phyloP scores from a whole-genome alignment of 2,797 vertebrate genomes.

The Tenualosa thibaudeaui region DNA sequence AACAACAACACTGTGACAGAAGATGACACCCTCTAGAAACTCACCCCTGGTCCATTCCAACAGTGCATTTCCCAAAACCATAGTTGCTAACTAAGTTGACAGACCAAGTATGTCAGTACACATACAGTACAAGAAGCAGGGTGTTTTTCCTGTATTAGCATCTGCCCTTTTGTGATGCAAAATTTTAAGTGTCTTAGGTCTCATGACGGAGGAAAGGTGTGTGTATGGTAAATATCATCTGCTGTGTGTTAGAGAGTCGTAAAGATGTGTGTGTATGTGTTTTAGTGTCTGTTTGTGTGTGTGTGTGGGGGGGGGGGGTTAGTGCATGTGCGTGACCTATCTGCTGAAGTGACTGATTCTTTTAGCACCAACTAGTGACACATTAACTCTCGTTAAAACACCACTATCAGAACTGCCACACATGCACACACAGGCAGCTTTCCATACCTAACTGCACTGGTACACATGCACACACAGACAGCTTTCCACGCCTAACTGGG shows the following conservation, averaged over 20 bases:
- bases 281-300: not conserved
- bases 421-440: not conserved
- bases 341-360: not conserved
- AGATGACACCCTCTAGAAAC: too few species aligned
- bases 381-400: conserved; percentile 46
- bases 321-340: not conserved
- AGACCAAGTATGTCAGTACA: too few species aligned
- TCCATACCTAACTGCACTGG: not conserved
- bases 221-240: not conserved
- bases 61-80: too few species aligned
- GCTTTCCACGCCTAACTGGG: not conserved
- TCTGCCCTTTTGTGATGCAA: too few species aligned
- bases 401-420: conserved; percentile 8
- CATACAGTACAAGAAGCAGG: too few species aligned
- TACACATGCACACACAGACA: not conserved
- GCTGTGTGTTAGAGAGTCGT: not conserved
- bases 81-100: too few species aligned
- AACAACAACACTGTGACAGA: too few species aligned
- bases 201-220: too few species aligned
- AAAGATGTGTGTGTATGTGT: not conserved
- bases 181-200: too few species aligned
- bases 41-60: too few species aligned
- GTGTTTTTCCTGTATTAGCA: too few species aligned
- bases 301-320: not conserved
- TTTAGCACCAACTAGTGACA: conserved; percentile 44